phyloP scores from a whole-genome alignment of 2,113 vertebrate species.

The Cyprinodon brontotheroides region DNA sequence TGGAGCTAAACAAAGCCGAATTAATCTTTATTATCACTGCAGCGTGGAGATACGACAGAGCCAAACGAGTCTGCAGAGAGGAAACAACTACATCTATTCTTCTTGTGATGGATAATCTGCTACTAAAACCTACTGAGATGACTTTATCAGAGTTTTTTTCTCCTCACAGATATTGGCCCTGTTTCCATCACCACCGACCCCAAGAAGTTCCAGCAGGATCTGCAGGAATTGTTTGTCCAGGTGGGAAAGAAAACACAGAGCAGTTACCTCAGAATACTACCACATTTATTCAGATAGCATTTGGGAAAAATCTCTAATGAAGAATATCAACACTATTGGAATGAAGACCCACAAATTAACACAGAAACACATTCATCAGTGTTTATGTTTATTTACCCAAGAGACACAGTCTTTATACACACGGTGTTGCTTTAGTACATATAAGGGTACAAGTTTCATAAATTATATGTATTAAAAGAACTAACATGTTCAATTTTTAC shows the following conservation, averaged over 20 bases:
- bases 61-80: slow-evolving; percentile 6
- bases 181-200: slow-evolving; percentile 90
- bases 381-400: neutral
- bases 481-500: neutral
- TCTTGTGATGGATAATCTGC: slow-evolving; percentile 13
- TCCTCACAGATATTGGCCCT: slow-evolving; percentile 85
- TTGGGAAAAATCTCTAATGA: neutral
- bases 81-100: slow-evolving; percentile 7
- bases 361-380: neutral
- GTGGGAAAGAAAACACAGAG: slow-evolving; percentile 69
- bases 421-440: neutral
- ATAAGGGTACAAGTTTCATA: neutral
- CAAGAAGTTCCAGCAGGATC: slow-evolving; percentile 86
- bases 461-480: neutral
- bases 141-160: slow-evolving; percentile 12
- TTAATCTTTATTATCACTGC: neutral
- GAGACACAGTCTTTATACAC: neutral
- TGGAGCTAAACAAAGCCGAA: neutral
- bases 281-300: neutral
- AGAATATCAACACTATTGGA: neutral
- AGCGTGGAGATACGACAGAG: neutral
- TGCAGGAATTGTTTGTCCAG: slow-evolving; percentile 92
- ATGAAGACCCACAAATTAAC: neutral
- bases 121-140: neutral
- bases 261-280: neutral